Evolutionary conservation across 2,797 vertebrate species (phyloP).

Genomic region (Momotus momota): DNA sequence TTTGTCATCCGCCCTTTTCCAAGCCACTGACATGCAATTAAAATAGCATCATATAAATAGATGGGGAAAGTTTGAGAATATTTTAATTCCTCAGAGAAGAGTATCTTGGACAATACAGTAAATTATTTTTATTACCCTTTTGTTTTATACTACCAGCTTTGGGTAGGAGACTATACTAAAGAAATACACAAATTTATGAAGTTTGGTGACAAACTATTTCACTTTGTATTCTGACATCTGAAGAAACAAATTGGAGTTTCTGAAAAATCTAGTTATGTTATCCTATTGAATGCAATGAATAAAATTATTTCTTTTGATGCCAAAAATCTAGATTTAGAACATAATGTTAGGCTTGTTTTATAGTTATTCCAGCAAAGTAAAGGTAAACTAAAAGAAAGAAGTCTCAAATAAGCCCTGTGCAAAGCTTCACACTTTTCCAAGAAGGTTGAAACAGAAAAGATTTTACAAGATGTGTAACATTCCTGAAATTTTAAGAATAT

Average conservation of each 20-base stretch:
- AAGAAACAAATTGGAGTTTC: not conserved
- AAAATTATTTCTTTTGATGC: not conserved
- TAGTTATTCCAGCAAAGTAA: too few species aligned
- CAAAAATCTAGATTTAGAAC: not conserved
- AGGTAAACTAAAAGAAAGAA: not conserved
- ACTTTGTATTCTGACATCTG: not conserved
- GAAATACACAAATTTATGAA: not conserved
- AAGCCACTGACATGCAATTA: constrained; percentile 76
- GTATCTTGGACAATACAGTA: constrained; percentile 44
- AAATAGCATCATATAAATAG: constrained; percentile 71
- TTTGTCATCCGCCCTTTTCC: constrained; percentile 58
- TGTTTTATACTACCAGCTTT: not conserved
- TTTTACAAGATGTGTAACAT: rapidly evolving
- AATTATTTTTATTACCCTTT: not conserved
- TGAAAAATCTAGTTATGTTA: not conserved
- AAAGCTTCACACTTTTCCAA: not conserved
- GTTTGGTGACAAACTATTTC: not conserved
- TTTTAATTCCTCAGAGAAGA: constrained; percentile 54
- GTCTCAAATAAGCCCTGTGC: not conserved
- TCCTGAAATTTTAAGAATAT: not conserved
- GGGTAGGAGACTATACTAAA: not conserved
- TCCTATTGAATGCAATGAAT: not conserved
- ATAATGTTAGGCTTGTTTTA: not conserved
- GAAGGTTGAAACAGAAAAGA: not conserved
- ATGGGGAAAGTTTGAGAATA: constrained; percentile 51